Percentiles rank a stretch among this genome's conserved stretches.
These are phyloP conservation scores for Phortica magna DNA, from an alignment of 2,888 invertebrate genomes.

Conservation along the genomic window DNA sequence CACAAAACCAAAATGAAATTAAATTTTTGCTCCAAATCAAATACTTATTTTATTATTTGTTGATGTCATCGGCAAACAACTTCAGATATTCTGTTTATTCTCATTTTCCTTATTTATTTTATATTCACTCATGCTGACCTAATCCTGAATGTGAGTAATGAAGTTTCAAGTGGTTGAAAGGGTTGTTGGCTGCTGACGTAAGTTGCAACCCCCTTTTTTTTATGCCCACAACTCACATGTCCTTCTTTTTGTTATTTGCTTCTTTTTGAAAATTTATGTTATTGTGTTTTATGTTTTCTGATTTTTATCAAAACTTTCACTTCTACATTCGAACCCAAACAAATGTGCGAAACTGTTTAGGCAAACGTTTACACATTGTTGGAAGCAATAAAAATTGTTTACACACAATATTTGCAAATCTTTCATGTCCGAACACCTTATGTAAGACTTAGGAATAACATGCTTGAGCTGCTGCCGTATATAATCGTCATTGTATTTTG, in stretches of 20 bases:
- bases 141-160: slow-evolving; percentile 20
- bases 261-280: slow-evolving; percentile 59
- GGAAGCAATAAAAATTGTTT: slow-evolving; percentile 72
- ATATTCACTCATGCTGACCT: slow-evolving; percentile 33
- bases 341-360: not conserved
- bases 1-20: slow-evolving; percentile 38
- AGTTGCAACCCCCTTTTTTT: slow-evolving; percentile 61
- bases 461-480: no score
- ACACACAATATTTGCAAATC: slow-evolving; percentile 69
- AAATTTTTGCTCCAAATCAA: slow-evolving; percentile 58
- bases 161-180: slow-evolving; percentile 9
- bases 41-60: slow-evolving; percentile 55
- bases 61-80: slow-evolving; percentile 65
- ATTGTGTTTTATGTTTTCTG: slow-evolving; percentile 61
- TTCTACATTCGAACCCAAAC: slow-evolving; percentile 44
- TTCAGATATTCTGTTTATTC: slow-evolving; percentile 12
- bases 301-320: slow-evolving; percentile 71
- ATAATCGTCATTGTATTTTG: no score
- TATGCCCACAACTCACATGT: no score
- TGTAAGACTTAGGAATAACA: slow-evolving; percentile 37
- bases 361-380: slow-evolving; percentile 36
- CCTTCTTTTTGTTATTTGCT: slow-evolving; percentile 54
- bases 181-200: slow-evolving; percentile 18
- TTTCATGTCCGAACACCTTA: slow-evolving; percentile 63
- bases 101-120: slow-evolving; percentile 39